Evolutionary conservation across 2,888 invertebrate genomes (phyloP).

Genomic region (Hydraecia micacea): DNA sequence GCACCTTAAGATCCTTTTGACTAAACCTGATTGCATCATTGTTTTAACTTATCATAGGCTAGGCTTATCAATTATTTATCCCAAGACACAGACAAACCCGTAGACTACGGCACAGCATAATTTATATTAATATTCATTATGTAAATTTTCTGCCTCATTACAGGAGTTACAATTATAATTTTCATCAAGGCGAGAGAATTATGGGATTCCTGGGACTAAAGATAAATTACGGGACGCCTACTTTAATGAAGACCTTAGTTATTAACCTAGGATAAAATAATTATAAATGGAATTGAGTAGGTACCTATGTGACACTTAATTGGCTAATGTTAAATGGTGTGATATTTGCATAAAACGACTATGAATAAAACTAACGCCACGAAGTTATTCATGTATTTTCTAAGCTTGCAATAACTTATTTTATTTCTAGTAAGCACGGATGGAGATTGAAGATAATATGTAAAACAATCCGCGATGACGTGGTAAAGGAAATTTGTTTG

Average conservation of each 20-base stretch:
- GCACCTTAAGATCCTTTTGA: background rate
- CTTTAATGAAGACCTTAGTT: slow-evolving; percentile 49
- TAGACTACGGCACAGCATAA: slow-evolving; percentile 1
- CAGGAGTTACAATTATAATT: slow-evolving; percentile 47
- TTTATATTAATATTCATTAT: slow-evolving; percentile 35
- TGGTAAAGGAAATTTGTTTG: slow-evolving; percentile 33
- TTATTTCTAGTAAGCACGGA: slow-evolving; percentile 35
- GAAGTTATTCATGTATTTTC: slow-evolving; percentile 32
- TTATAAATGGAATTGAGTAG: slow-evolving; percentile 35
- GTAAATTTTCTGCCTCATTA: slow-evolving; percentile 41
- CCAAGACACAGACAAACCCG: background rate
- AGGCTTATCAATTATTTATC: slow-evolving; percentile 3
- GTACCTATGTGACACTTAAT: slow-evolving; percentile 46
- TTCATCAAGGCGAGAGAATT: slow-evolving; percentile 34
- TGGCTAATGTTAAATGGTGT: slow-evolving; percentile 35
- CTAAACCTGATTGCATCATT: background rate
- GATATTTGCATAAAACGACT: slow-evolving; percentile 51
- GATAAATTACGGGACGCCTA: slow-evolving; percentile 34
- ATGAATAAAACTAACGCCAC: slow-evolving; percentile 49
- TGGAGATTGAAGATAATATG: slow-evolving; percentile 50
- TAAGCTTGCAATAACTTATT: slow-evolving; percentile 40
- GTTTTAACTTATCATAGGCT: background rate
- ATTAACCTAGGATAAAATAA: slow-evolving; percentile 30
- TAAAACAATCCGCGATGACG: slow-evolving; percentile 39
- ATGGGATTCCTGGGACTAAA: slow-evolving; percentile 23